A percentile compares a stretch with the other conserved stretches of the same genome.
phyloP scores from a whole-genome alignment of 2,797 vertebrate genomes.

The Helicolenus hilgendorfi region DNA sequence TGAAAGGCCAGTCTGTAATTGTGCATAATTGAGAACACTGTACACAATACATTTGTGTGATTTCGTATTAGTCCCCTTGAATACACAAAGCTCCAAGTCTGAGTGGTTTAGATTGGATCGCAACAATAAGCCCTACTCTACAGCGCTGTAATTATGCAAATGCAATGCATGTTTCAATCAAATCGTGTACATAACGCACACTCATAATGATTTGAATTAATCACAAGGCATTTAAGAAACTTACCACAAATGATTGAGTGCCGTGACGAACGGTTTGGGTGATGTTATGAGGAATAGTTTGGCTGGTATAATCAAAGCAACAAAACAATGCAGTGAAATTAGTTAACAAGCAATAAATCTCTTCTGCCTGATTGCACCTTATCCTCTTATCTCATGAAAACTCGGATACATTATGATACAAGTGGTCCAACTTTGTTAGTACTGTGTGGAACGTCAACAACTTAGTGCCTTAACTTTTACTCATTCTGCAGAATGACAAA shows the following conservation, averaged over 20 bases:
- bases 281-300: constrained; percentile 66
- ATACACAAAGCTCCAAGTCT: constrained; percentile 80
- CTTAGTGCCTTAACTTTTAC: neutral
- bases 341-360: constrained; percentile 70
- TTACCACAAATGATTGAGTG: constrained; percentile 78
- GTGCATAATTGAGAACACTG: constrained; percentile 85
- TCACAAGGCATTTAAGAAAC: constrained; percentile 83
- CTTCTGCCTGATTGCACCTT: constrained; percentile 48
- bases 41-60: constrained; percentile 84
- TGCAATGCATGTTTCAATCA: constrained; percentile 84
- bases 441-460: neutral
- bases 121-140: constrained; percentile 82
- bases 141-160: constrained; percentile 83
- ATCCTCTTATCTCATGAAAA: constrained; percentile 53
- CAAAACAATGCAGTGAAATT: constrained; percentile 67
- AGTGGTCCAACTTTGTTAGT: constrained; percentile 23
- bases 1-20: constrained; percentile 81
- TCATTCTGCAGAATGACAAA: neutral
- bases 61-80: constrained; percentile 81
- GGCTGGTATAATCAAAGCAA: constrained; percentile 58
- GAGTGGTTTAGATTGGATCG: constrained; percentile 86
- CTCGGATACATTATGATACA: constrained; percentile 7
- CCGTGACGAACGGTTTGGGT: constrained; percentile 59
- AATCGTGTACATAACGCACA: constrained; percentile 79
- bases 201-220: constrained; percentile 84